Percentiles rank a stretch among this genome's conserved stretches.
phyloP scores from a whole-genome alignment of 2,113 vertebrate genomes.

The Arvicanthis niloticus region DNA sequence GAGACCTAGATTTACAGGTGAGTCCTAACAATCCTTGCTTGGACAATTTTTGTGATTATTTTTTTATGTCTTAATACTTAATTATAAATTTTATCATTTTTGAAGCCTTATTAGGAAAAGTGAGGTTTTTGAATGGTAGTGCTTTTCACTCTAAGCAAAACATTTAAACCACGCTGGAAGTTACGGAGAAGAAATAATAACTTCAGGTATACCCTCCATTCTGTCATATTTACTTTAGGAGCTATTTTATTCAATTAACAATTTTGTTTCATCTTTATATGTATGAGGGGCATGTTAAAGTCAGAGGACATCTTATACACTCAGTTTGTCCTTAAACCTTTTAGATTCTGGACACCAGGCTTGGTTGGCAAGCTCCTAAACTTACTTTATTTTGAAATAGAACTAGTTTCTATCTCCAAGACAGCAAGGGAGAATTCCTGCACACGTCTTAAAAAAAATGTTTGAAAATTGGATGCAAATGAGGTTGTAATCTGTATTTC shows the following conservation, averaged over 20 bases:
- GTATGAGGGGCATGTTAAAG: background rate
- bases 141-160: conserved; percentile 49
- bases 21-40: background rate
- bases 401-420: background rate
- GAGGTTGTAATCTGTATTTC: conserved; percentile 21
- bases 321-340: background rate
- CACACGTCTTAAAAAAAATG: background rate
- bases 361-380: background rate
- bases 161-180: conserved; percentile 1
- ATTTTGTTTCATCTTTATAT: background rate
- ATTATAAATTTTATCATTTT: conserved; percentile 28
- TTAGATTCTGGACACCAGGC: background rate
- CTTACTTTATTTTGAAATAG: conserved; percentile 27
- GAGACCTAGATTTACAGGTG: background rate
- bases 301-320: background rate
- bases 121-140: background rate
- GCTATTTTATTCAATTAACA: background rate
- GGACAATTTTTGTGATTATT: conserved; percentile 19
- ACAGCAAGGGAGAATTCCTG: background rate
- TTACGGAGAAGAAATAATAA: conserved; percentile 33
- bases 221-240: conserved; percentile 1
- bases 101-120: conserved; percentile 6
- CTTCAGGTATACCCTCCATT: background rate
- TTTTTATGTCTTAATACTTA: conserved; percentile 33
- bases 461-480: background rate